Evolutionary conservation across 2,888 invertebrate genomes (phyloP).

Genomic region (Dolichomitus sp.): DNA sequence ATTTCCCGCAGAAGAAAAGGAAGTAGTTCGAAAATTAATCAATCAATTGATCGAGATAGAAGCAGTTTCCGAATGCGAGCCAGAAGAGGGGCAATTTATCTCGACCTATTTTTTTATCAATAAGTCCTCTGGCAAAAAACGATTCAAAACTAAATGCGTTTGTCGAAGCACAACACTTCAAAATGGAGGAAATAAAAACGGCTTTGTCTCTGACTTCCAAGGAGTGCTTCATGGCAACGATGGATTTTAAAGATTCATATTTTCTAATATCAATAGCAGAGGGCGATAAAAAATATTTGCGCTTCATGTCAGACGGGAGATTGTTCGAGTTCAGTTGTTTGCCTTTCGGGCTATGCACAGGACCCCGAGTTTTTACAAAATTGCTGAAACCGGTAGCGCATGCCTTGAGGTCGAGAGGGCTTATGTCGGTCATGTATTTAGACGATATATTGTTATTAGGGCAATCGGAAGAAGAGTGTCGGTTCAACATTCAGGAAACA

Average conservation of each 20-base stretch:
- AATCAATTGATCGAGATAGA: no score
- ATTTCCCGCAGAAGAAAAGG: no score
- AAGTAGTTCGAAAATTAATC: no score
- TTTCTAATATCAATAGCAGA: slow-evolving; percentile 56
- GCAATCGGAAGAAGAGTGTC: slow-evolving; percentile 7
- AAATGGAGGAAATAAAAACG: no score
- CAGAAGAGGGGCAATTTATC: no score
- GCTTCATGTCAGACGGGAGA: slow-evolving; percentile 64
- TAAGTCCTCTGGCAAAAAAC: no score
- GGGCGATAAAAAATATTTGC: slow-evolving; percentile 68
- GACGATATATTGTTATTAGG: slow-evolving; percentile 48
- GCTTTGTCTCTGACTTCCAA: no score
- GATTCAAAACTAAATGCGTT: no score
- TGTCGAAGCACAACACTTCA: no score
- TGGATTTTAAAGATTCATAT: slow-evolving; percentile 34
- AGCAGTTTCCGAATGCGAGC: no score
- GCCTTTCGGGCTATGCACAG: slow-evolving; percentile 72
- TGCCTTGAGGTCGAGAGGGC: slow-evolving; percentile 5
- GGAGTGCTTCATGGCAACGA: slow-evolving; percentile 46
- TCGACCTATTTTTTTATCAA: no score
- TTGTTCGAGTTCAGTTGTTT: slow-evolving; percentile 52
- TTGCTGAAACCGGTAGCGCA: slow-evolving; percentile 47
- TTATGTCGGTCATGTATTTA: slow-evolving; percentile 43
- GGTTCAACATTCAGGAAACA: slow-evolving; percentile 2
- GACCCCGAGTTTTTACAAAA: slow-evolving; percentile 72